Evolutionary conservation across 1,140 invertebrate genomes (phyloP).

Genomic region (Eumaeus atala): DNA sequence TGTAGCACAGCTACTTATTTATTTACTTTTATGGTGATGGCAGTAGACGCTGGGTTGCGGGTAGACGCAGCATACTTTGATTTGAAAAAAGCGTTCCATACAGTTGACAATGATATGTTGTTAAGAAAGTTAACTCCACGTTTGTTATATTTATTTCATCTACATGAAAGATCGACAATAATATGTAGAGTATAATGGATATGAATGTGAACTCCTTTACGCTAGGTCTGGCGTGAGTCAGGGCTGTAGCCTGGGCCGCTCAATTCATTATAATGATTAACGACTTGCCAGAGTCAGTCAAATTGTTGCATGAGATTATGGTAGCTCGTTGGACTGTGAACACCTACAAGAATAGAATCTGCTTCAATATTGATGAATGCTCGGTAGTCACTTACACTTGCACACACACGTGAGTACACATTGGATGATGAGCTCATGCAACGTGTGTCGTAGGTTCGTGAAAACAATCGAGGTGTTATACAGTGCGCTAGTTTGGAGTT

Average conservation of each 20-base stretch:
- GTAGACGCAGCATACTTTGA: slow-evolving; percentile 25
- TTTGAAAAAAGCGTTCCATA: slow-evolving; percentile 12
- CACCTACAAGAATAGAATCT: too few relatives aligned
- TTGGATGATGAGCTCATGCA: too few relatives aligned
- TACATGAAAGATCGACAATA: slow-evolving; percentile 8
- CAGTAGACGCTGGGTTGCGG: slow-evolving; percentile 16
- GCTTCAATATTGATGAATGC: too few relatives aligned
- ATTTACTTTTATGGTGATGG: slow-evolving; percentile 11
- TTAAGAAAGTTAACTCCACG: not conserved
- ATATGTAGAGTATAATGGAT: not conserved
- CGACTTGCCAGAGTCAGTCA: too few relatives aligned
- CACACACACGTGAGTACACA: too few relatives aligned
- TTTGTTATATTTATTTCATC: not conserved
- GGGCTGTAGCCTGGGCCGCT: too few relatives aligned
- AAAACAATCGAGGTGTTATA: too few relatives aligned
- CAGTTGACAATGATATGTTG: slow-evolving; percentile 1
- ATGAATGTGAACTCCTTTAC: not conserved
- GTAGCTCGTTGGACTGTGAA: too few relatives aligned
- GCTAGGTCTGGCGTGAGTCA: slow-evolving; percentile 2
- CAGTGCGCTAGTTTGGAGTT: too few relatives aligned
- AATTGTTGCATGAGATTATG: too few relatives aligned
- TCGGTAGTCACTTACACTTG: too few relatives aligned
- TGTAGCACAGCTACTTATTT: slow-evolving; percentile 15
- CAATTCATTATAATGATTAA: not conserved
- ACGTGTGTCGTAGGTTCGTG: too few relatives aligned